Evolutionary conservation across 2,797 vertebrate genomes (phyloP).

Genomic region (Hippocampus kuda): DNA sequence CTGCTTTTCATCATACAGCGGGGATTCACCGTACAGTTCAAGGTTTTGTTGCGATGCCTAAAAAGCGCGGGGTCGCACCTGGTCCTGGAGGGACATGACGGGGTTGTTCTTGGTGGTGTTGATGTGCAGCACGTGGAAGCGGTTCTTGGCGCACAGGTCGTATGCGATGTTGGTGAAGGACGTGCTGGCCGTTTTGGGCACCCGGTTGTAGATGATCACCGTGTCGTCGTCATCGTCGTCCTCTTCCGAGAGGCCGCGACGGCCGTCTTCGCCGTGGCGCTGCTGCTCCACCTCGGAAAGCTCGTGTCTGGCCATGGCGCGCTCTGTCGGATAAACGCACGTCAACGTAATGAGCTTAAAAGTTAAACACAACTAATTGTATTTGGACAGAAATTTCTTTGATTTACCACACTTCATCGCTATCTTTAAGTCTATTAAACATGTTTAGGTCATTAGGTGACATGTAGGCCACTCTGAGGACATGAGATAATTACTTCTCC

Average conservation of each 20-base stretch:
- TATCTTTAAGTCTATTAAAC: neutral
- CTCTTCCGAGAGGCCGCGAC: constrained; percentile 35
- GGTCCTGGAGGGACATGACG: constrained; percentile 97
- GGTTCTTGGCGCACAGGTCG: constrained; percentile 91
- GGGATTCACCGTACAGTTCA: too few species aligned
- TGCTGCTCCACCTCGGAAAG: constrained; percentile 92
- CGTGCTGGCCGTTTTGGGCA: constrained; percentile 97
- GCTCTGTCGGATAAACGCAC: constrained; percentile 63
- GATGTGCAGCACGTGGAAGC: constrained; percentile 95
- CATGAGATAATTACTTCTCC: neutral
- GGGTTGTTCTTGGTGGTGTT: constrained; percentile 99
- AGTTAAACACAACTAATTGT: neutral
- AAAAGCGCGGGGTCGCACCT: constrained; percentile 64
- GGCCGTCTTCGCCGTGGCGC: constrained; percentile 77
- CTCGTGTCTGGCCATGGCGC: constrained; percentile 92
- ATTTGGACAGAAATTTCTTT: neutral
- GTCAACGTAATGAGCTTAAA: neutral
- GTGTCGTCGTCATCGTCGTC: constrained; percentile 77
- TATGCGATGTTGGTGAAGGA: constrained; percentile 99
- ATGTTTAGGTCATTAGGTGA: neutral
- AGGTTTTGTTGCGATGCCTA: neutral
- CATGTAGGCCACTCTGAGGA: neutral
- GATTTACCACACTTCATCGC: too few species aligned
- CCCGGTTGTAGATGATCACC: constrained; percentile 94
- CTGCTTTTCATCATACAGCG: too few species aligned